Base-by-base conservation (phyloP, 2,888 invertebrate species). In the Euphydryas editha region DNA sequence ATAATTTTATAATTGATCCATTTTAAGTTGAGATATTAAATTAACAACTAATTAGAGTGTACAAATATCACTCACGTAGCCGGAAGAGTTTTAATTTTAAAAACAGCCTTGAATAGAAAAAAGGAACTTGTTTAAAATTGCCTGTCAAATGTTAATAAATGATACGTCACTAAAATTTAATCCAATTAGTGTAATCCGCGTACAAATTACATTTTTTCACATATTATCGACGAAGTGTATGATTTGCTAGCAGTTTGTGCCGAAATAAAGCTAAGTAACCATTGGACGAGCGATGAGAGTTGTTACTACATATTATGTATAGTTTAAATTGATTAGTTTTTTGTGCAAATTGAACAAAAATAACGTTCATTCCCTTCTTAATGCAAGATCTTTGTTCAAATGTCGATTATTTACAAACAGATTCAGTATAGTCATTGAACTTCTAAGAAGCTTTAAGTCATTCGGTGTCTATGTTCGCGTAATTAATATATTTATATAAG, bases 201-300 rank as follows among this genome's bases (percentile, higher is more conserved):
- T 57, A 36, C 58, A 58, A 58, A 63, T 63, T 63, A 58, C 51
- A 42, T 63, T 63, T 63, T 63, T 63, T 63, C 57, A 63, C 51
- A 49, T 63, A 42, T 58, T 58, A 24, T 21, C 49, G 4, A 21
- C 13, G 37, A 13, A 18, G 44, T 49, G 58, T 24, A 0, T 51
- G 37, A 51, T 18, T 51, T 42, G 42, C 24, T 24, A 24, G 47
- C 11, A 20, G 13, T 11, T 21, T 11, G 17, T 13, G 49, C 15
- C 49, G n/a, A 21, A 13, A 11, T 20, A 0, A 47, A 11, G 47
- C 4, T 4, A 13, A 18, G 13, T 11, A 10, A 6, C 47, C 20
- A 47, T 10, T 47, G 15, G 21, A 24, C 7, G 8, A 51, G 24
- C 49, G 49, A 21, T 13, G 21, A 10, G 47, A 18, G 2, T 21